Base-by-base conservation (phyloP, 2,113 vertebrate species). In the Gadus macrocephalus region DNA sequence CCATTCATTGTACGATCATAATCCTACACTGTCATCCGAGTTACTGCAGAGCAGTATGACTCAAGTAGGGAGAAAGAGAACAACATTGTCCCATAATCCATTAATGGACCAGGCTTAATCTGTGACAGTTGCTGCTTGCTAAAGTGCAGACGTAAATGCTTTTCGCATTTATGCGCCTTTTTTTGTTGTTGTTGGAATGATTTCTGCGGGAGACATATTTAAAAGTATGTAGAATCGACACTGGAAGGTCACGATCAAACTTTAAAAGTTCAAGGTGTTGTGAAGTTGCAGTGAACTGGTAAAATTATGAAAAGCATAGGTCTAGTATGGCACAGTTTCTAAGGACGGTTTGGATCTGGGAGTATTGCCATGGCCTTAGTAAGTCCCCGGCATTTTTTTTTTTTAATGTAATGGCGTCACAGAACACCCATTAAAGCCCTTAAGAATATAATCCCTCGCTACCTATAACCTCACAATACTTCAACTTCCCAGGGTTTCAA, bases 81-180 rank as follows among this genome's bases (percentile, higher is more conserved):
- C 80, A 81, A 82, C 72, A 81, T 73, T 68, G 84, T 80, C 72
- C 76, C 16, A 77, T 90, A 89, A 92, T 91, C 87, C 90, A 90
- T 85, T 90, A 91, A 90, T 90, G 86, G 85, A 84, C 73, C 71
- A 59, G 19, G 73, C 76, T 89, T 89, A 91, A 90, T 90, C 89
- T 89, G 86, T 78, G 74, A 81, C 81, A 83, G 67, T 80, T 74
- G 71, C 76, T 71, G 64, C 71, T 49, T 49, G 85, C 79, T 87
- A 78, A 82, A 88, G 78, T 67, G 64, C 76, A 88, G 83, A 81
- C 77, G 82, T 83, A 82, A 89, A 85, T 82, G 82, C 83, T 70
- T 79, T 82, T 73, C 16, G 64, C 67, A 70, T 82, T 35, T 0
- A 66, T 66, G 77, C 72, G 77, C 63, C 66, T 49, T 22, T 62